Base-by-base conservation (phyloP, 1,140 invertebrate species). In the Panulirus ornatus region DNA sequence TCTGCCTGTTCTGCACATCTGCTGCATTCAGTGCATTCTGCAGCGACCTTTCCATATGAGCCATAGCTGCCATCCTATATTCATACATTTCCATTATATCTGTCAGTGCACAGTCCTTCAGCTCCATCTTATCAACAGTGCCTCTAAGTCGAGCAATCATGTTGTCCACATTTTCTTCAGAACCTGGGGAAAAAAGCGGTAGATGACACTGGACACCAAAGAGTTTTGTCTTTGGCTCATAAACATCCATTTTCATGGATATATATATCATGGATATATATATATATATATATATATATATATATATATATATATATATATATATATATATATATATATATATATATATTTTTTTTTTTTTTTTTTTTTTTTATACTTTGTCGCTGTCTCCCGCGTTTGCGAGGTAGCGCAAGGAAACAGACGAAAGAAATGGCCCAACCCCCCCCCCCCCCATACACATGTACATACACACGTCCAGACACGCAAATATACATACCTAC, bases 41-140 rank as follows among this genome's bases (percentile, higher is more conserved):
- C 63, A 95, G 93, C 0, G 93, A 93, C 58, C 94, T 93, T 93
- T 95, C 95, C 0, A 94, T 93, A 89, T 95, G 94, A 42, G 93
- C 93, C 94, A 95, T 94, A 22, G 94, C 92, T 40, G 94, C 93
- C 76, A 95, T 92, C 93, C 96, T 96, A 92, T 96, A 96, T 58
- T 96, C 95, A 90, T 96, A 96, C 75, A 96, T 92, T 93, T 96
- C 96, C 95, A 97, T 96, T 2, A 96, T 94, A 44, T 95, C 95
- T 1, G 96, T 96, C 1, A 95, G 95, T 0, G 95, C 93, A 82
- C 95, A 94, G 91, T 96, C 95, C 16, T 92, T 91, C 94, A 9
- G 94, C 93, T 89, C 88, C 58, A 84, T 76, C 42, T 89, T 89
- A 40, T 75, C 63, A 44, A 89, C 51, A 54, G 42, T 84, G 0